A percentile compares a stretch with the other conserved stretches of the same genome.
Evolutionary conservation across 2,888 invertebrate species (phyloP).

Genomic region (Geotrupes spiniger): DNA sequence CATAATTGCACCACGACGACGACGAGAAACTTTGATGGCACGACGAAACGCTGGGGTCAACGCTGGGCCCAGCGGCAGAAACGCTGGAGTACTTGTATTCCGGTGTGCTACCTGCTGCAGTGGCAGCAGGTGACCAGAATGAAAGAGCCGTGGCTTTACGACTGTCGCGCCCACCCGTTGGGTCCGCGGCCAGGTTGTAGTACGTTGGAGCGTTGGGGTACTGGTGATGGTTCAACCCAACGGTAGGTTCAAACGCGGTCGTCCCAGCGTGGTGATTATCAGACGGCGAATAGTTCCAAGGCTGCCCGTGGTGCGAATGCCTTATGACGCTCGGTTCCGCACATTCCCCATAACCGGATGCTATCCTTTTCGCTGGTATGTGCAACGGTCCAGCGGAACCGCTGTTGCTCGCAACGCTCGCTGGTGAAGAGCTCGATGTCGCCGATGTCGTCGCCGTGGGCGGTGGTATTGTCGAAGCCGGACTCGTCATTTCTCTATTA

Average conservation of each 20-base stretch:
- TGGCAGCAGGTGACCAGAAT: constrained; percentile 67
- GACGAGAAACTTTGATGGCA: constrained; percentile 70
- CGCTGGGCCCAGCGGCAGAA: constrained; percentile 51
- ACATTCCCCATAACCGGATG: constrained; percentile 53
- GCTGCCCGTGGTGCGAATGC: constrained; percentile 64
- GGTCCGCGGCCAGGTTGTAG: constrained; percentile 69
- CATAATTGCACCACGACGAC: constrained; percentile 74
- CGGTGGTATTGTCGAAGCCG: constrained; percentile 47
- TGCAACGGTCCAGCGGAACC: constrained; percentile 78
- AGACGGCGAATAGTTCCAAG: constrained; percentile 73
- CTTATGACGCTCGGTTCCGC: constrained; percentile 71
- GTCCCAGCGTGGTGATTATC: constrained; percentile 54
- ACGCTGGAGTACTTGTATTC: constrained; percentile 61
- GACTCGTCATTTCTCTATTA: constrained; percentile 55
- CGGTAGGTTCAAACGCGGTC: constrained; percentile 57
- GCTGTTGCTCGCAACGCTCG: constrained; percentile 61
- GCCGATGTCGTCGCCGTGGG: constrained; percentile 67
- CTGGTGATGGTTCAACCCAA: constrained; percentile 63
- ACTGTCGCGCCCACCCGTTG: constrained; percentile 61
- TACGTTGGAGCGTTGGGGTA: constrained; percentile 71
- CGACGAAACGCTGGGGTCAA: constrained; percentile 56
- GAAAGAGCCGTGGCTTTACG: constrained; percentile 56
- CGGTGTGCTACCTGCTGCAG: constrained; percentile 55
- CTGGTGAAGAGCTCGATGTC: constrained; percentile 61
- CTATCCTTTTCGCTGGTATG: constrained; percentile 81